Evolutionary conservation across 2,888 invertebrate species (phyloP).

Genomic region (Dryocosmus kuriphilus): DNA sequence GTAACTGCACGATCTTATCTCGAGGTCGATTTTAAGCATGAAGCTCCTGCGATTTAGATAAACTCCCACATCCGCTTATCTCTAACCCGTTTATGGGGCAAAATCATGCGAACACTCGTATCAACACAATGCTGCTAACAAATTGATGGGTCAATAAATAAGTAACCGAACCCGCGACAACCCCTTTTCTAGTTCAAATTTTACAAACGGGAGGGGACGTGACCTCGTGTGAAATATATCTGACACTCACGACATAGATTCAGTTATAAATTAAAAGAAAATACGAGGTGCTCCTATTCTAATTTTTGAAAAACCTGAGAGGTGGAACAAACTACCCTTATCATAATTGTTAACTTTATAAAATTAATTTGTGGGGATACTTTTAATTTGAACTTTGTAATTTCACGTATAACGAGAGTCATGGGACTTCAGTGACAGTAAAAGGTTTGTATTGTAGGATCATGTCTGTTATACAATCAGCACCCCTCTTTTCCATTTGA

Average conservation of each 20-base stretch:
- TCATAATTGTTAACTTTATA: no score
- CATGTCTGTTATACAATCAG: conserved; percentile 58
- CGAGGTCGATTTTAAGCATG: conserved; percentile 54
- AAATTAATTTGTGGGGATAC: no score
- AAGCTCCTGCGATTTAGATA: conserved; percentile 57
- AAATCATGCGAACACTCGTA: conserved; percentile 44
- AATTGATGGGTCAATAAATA: conserved; percentile 75
- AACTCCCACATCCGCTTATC: conserved; percentile 55
- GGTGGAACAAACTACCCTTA: not conserved
- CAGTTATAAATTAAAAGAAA: not conserved
- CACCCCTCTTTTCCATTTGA: conserved; percentile 73
- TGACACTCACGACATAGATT: not conserved
- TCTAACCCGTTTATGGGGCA: conserved; percentile 50
- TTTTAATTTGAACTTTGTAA: not conserved
- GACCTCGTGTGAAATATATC: conserved; percentile 31
- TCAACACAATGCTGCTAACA: conserved; percentile 63
- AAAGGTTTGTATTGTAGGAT: conserved; percentile 63
- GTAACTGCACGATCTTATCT: conserved; percentile 44
- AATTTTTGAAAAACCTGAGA: not conserved
- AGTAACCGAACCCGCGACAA: conserved; percentile 68
- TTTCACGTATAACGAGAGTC: not conserved
- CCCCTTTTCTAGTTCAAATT: conserved; percentile 72
- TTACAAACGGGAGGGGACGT: conserved; percentile 49
- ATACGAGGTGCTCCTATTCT: not conserved
- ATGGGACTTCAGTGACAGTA: conserved; percentile 62